Evolutionary conservation across 2,113 vertebrate genomes (phyloP), one percentile per base, ranked within the genome.

Genomic region (Australoheros scitulus): DNA sequence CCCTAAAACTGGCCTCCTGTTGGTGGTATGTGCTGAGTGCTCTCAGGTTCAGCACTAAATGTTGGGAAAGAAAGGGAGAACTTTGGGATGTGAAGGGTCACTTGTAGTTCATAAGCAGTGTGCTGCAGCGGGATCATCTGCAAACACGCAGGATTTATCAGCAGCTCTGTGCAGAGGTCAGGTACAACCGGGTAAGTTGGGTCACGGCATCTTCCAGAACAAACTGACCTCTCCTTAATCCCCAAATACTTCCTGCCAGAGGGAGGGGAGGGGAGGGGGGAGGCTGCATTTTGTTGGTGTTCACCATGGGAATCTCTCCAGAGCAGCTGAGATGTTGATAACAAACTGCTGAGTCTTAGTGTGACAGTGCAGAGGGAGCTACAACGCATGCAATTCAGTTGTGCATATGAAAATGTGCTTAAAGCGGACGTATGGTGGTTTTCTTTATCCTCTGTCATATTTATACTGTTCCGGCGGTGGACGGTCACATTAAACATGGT

Each of bases 181-280:
- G 22, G 36, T 52, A n/a, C 5, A 10, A 34, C 41, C 18, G 7
- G 72, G 77, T 60, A 32, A 38, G 24, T 18, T n/a, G 1, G 59
- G 64, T 32, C 60, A 24, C 59, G 3, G 60, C 55, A 17, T 79
- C 88, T 29, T 77, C 80, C 81, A 89, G 81, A 81, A 63, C 75
- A 87, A 72, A 74, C 88, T 74, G 88, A 87, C 76, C 80, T 83
- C 72, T 11, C 11, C 0, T 2, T 75, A 77, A 85, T 77, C 70
- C 75, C 80, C 20, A 2, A 59, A 8, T 72, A 26, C 72, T 83
- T 85, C 88, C 88, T 82, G 88, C 41, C 57, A 36, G 22, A 2
- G 77, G 3, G 32, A 36, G 36, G 36, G 36, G 22, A 2, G 77
- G 3, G 32, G 24, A 24, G 36, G 36, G 36, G 34, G 34, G 34